Evolutionary conservation across 2,888 invertebrate genomes (phyloP).

Genomic region (Torymus tubicola): DNA sequence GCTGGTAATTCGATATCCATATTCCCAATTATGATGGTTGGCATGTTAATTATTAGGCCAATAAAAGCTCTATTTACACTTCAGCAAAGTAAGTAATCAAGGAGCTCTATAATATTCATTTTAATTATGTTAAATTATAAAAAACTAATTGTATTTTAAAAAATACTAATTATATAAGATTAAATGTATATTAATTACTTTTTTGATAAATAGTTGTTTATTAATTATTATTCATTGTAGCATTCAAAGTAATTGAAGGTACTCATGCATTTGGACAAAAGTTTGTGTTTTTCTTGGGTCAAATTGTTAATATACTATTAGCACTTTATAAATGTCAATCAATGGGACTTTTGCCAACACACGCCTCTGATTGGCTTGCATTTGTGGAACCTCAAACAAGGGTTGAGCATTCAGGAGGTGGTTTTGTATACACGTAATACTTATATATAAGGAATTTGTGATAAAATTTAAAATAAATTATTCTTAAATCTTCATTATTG

Average conservation of each 20-base stretch:
- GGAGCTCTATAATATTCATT: not conserved
- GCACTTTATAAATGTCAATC: constrained; percentile 98
- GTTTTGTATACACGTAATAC: constrained; percentile 76
- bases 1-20: constrained; percentile 99
- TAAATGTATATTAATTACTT: too few species aligned
- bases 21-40: constrained; percentile 99
- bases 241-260: constrained; percentile 96
- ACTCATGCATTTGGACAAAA: constrained; percentile 94
- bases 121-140: too few species aligned
- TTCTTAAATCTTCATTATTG: constrained; percentile 21
- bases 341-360: constrained; percentile 97
- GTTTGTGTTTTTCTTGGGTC: constrained; percentile 94
- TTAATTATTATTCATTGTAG: constrained; percentile 65
- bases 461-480: constrained; percentile 47
- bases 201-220: constrained; percentile 1
- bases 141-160: too few species aligned
- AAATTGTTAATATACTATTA: constrained; percentile 92
- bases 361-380: constrained; percentile 98
- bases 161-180: too few species aligned
- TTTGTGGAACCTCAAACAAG: constrained; percentile 94
- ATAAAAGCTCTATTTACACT: constrained; percentile 96
- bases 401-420: constrained; percentile 91
- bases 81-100: constrained; percentile 79
- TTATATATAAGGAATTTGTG: constrained; percentile 32
- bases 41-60: constrained; percentile 97